Base-by-base conservation (phyloP, 2,888 invertebrate species). In the Hyalella azteca region DNA sequence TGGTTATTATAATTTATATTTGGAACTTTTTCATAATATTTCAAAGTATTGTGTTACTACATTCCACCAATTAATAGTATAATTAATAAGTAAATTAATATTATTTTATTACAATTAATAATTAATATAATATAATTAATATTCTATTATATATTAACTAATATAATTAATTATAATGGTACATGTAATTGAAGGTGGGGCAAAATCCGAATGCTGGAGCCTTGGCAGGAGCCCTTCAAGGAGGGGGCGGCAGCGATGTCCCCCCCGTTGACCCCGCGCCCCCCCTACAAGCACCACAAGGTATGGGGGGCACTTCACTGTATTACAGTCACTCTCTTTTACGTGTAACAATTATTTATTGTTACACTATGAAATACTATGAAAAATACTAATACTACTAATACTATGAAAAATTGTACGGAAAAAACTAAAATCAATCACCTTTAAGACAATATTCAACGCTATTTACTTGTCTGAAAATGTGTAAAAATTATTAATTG, bases 181-280 rank as follows among this genome's bases (percentile, higher is more conserved):
- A 1, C 22, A 54, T 22, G 1, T 19, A 22, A 19, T 3, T 1
- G 22, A 54, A 83, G 95, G 85, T 96, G 95, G 95, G 95, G 95
- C 87, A 95, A 96, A 91, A 96, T 96, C 87, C 92, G 95, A 84
- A 95, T 95, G 94, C 89, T 95, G 88, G 95, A 95, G 87, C 95
- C 95, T 0, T 95, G 95, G 88, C 95, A 95, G 87, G 83, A 83
- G 59, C 83, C 83, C 9, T 83, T 79, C 50, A 83, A 83, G 73
- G 83, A 83, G 73, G 40, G 7, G 11, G 3, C 41, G 11, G 15
- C 75, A 7, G 45, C 45, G 2, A 66, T 66, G 19, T 3, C 66
- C 32, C 36, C 66, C 36, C 0, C 66, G 3, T 4, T 13, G 3
- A 19, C 15, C 13, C 19, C 66, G 7, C 66, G 36, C 13, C 5